A percentile compares a stretch with the other conserved stretches of the same genome.
phyloP scores from a whole-genome alignment of 2,888 invertebrate genomes.

The Halictus quadricinctus region DNA sequence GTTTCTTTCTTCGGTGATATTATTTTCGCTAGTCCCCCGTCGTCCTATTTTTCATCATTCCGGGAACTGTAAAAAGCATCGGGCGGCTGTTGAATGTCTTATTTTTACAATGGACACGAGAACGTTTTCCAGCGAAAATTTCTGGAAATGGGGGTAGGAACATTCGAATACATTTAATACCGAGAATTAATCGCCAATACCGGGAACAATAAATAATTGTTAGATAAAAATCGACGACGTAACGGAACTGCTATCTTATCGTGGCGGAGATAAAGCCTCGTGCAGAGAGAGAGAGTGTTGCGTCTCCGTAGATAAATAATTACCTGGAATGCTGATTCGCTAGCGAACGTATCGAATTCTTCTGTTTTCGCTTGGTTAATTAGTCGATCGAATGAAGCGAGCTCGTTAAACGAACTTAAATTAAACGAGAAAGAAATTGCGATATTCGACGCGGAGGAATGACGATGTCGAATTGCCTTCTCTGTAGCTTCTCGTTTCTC shows the following conservation, averaged over 20 bases:
- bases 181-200: too few relatives aligned
- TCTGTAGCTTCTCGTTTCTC: not conserved
- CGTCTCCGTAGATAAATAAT: slow-evolving; percentile 1
- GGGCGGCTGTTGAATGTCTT: not conserved
- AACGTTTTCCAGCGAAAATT: not conserved
- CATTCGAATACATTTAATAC: not conserved
- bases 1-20: slow-evolving; percentile 4
- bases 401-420: slow-evolving; percentile 1
- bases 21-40: not conserved
- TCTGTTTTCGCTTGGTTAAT: not conserved
- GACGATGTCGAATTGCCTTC: not conserved
- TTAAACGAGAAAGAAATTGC: not conserved
- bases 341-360: slow-evolving; percentile 15
- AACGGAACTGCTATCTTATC: slow-evolving; percentile 34
- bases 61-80: not conserved
- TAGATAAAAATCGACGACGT: slow-evolving; percentile 20
- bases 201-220: not conserved
- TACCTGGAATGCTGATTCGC: not conserved
- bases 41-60: not conserved
- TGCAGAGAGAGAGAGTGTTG: slow-evolving; percentile 3
- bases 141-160: not conserved
- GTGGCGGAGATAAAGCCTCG: not conserved
- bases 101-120: not conserved
- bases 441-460: not conserved
- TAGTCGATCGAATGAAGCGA: not conserved